Base-by-base conservation (phyloP, 2,113 vertebrate species). In the Rallus limicola region DNA sequence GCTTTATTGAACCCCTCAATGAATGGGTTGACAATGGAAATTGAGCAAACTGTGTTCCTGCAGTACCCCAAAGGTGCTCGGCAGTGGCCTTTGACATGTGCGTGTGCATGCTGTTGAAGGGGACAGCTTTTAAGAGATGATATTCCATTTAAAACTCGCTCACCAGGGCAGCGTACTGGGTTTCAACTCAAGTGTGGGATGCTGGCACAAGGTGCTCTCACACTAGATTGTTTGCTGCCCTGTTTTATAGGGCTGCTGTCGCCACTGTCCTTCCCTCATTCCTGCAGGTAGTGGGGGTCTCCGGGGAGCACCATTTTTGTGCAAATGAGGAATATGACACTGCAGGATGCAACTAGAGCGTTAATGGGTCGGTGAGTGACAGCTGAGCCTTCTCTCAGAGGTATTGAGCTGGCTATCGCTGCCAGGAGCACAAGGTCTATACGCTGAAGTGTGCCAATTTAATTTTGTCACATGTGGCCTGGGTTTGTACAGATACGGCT, bases 321-420 rank as follows among this genome's bases (percentile, higher is more conserved):
- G 92, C 29, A 92, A 95, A 94, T 94, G 96, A 97, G 95, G 80
- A 95, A 97, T 97, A 59, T 95, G 97, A 98, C 98, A 96, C 96
- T 94, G 94, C 93, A 92, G 95, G 96, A 95, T 90, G 93, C 97
- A 97, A 82, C 68, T 20, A 93, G 95, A 94, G 95, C 6, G 3
- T 97, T 98, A 98, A 98, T 97, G 96, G 98, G 98, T 98, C 98
- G 97, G 97, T 97, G 98, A 98, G 88, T 98, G 98, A 97, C 98
- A 98, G 98, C 97, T 98, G 98, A 98, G 98, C 86, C 97, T 97
- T 96, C 95, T 97, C 98, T 98, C 98, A 18, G 96, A 94, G 97
- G 97, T 93, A 97, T 91, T 94, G 64, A 88, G 83, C 81, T 77
- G 90, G 86, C 89, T 93, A 87, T 92, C 42, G 23, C 94, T 97